A percentile compares a stretch with the other conserved stretches of the same genome.
phyloP scores from a whole-genome alignment of 1,140 invertebrate species.

The Heliconius hermathena region DNA sequence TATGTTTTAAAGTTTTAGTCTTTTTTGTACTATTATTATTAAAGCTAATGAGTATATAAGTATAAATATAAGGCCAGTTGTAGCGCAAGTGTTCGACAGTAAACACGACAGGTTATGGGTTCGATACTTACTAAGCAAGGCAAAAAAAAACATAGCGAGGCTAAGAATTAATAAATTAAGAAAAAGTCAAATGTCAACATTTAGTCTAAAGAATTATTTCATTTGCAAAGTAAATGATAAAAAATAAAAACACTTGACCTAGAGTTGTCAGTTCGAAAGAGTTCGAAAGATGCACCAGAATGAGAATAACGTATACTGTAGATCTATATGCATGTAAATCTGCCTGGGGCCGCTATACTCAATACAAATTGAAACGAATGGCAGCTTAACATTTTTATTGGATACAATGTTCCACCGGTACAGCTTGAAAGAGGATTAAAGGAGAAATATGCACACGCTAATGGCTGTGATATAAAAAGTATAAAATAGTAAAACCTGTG shows the following conservation, averaged over 20 bases:
- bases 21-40: no score
- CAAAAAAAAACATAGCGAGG: no score
- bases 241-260: slow-evolving; percentile 42
- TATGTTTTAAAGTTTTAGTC: no score
- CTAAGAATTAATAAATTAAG: no score
- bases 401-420: slow-evolving; percentile 43
- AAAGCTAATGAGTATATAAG: no score
- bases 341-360: slow-evolving; percentile 52
- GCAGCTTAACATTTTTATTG: slow-evolving; percentile 67
- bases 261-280: slow-evolving; percentile 49
- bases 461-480: neutral
- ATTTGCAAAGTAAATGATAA: slow-evolving; percentile 15
- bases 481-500: neutral
- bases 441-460: slow-evolving; percentile 31
- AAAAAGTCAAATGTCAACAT: no score
- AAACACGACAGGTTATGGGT: no score
- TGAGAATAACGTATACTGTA: slow-evolving; percentile 31
- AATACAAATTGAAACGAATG: slow-evolving; percentile 68
- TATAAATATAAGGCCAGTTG: no score
- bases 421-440: slow-evolving; percentile 40
- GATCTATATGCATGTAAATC: slow-evolving; percentile 60
- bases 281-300: slow-evolving; percentile 42
- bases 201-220: neutral
- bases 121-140: no score
- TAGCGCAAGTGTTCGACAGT: no score